These are phyloP conservation scores for Leucopsar rothschildi DNA, from an alignment of 2,113 vertebrate species.

Conservation along the genomic window DNA sequence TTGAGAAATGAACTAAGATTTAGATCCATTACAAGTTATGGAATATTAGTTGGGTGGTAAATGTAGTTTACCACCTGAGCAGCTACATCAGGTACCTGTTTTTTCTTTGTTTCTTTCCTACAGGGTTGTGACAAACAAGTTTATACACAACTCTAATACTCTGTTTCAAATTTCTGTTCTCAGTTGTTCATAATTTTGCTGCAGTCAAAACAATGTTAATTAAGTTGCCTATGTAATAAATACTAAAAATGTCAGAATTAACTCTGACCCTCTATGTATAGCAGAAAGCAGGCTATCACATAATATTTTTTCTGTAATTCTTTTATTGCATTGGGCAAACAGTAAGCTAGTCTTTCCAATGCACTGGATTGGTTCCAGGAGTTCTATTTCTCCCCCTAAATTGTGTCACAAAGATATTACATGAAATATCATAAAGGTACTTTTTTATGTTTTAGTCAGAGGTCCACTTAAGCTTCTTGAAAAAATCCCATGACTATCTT, in stretches of 20 bases:
- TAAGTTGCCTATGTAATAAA: conserved; percentile 33
- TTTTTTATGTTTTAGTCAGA: neutral
- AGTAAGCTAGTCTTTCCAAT: conserved; percentile 1
- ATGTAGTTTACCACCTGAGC: neutral
- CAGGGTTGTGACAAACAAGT: neutral
- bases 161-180: conserved; percentile 6
- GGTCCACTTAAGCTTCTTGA: neutral
- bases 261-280: neutral
- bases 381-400: neutral
- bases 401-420: neutral
- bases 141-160: neutral
- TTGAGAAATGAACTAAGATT: neutral
- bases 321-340: neutral
- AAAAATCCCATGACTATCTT: neutral
- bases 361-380: neutral
- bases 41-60: neutral
- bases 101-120: neutral
- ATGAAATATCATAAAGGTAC: neutral
- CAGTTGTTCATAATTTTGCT: neutral
- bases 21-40: neutral
- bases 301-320: neutral
- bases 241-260: conserved; percentile 45
- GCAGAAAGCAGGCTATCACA: conserved; percentile 27
- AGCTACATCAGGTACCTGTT: neutral
- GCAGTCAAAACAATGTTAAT: conserved; percentile 39